Base-by-base conservation (phyloP, 2,888 invertebrate species). In the Palloptera scutellata region DNA sequence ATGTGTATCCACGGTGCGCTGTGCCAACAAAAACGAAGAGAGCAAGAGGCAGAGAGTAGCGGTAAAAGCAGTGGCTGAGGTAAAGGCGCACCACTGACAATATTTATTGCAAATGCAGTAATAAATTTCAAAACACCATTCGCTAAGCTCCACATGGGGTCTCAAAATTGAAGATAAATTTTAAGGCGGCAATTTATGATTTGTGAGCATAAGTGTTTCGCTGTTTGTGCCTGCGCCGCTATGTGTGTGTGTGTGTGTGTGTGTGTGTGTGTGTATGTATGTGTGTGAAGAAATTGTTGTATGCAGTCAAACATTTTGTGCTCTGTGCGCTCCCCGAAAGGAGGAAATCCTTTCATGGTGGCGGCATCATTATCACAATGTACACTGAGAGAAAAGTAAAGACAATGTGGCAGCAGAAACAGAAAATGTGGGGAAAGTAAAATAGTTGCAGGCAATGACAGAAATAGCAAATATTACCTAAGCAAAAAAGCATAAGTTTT, bases 181-280 rank as follows among this genome's bases (percentile, higher is more conserved):
- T 83, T 82, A 84, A 83, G 83, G 84, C 83, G 84, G 84, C 83
- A 82, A 84, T 83, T 84, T 83, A 83, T 83, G 83, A 83, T 83
- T 83, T 83, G 83, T 82, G 81, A 72, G 73, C 73, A 73, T 72
- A 73, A 71, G 70, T 73, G 72, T 71, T 58, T 66, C 61, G 69
- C 66, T 19, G 54, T 53, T 11, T 57, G 10, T 61, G 13, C 20
- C 13, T 10, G 15, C 52, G 2, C 17, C 10, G 6, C 13, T 52
- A 19, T 8, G 1, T 19, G 11, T 12, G 1, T 41, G 13, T 20
- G 59, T 12, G 6, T 9, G 20, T 55, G 53, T 45, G 66, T 61
- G 61, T 66, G 57, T 41, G 57, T 54, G 41, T 43, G 59, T 60
- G 59, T 42, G 42, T 48, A 30, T 15, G 4, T 19, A n/a, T 55